A percentile compares a stretch with the other conserved stretches of the same genome.
These are phyloP conservation scores for Chelon auratus DNA, from an alignment of 2,797 vertebrate genomes.

Conservation along the genomic window DNA sequence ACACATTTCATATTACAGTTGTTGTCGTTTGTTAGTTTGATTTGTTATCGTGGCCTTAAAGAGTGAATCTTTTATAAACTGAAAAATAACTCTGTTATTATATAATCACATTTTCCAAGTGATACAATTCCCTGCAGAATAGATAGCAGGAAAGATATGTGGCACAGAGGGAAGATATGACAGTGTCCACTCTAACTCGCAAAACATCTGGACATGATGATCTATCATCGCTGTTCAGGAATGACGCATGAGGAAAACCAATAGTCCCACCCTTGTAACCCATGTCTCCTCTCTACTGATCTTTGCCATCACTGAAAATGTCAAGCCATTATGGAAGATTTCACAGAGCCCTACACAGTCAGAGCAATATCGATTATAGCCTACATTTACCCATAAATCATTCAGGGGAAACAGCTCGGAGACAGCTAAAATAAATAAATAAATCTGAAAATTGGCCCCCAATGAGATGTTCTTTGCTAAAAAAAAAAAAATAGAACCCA, in stretches of 20 bases:
- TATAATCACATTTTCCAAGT: background rate
- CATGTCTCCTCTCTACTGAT: constrained; percentile 41
- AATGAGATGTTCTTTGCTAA: constrained; percentile 6
- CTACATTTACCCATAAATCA: constrained; percentile 56
- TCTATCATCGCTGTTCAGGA: constrained; percentile 28
- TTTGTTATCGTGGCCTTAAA: background rate
- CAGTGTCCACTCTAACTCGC: constrained; percentile 32
- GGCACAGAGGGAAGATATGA: constrained; percentile 16
- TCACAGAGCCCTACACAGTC: constrained; percentile 28
- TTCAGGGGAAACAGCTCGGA: constrained; percentile 20
- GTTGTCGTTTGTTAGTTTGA: background rate
- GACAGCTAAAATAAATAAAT: too few relatives aligned
- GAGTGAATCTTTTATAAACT: background rate
- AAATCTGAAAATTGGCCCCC: constrained; percentile 52
- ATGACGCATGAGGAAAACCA: constrained; percentile 52
- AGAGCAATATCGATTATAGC: constrained; percentile 50
- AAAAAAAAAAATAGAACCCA: constrained; percentile 7
- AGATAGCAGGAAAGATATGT: constrained; percentile 10
- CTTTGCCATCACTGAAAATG: constrained; percentile 51
- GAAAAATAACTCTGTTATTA: background rate
- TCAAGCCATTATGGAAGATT: constrained; percentile 32
- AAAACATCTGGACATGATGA: constrained; percentile 71
- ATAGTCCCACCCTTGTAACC: constrained; percentile 36
- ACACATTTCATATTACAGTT: background rate
- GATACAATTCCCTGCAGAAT: background rate